Evolutionary conservation across 2,888 invertebrate genomes (phyloP).

Genomic region (Machimus rusticus): DNA sequence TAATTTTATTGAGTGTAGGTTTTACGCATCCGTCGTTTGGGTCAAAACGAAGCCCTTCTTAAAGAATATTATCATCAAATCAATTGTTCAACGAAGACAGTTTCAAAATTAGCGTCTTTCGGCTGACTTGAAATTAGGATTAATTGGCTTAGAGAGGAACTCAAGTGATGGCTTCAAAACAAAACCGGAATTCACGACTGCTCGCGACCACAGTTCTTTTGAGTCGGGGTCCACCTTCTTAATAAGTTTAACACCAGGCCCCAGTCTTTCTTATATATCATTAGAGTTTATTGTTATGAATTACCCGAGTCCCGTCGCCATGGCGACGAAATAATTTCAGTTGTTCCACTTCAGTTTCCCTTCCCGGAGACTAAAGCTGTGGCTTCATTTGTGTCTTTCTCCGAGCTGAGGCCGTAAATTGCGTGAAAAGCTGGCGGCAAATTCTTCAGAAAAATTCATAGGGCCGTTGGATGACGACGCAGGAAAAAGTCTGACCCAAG

Average conservation of each 20-base stretch:
- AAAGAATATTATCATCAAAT: background rate
- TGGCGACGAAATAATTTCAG: background rate
- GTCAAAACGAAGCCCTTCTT: background rate
- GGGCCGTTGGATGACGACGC: constrained; percentile 7
- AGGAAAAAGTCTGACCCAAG: background rate
- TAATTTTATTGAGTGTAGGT: no score
- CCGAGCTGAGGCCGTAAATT: background rate
- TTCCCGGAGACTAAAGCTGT: background rate
- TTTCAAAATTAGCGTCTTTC: background rate
- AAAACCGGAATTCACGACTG: background rate
- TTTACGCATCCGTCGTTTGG: no score
- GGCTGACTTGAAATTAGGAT: background rate
- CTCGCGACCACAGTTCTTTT: background rate
- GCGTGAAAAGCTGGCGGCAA: constrained; percentile 22
- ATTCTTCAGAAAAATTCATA: constrained; percentile 8
- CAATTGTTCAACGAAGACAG: background rate
- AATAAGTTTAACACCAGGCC: background rate
- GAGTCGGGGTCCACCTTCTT: background rate
- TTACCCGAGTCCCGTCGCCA: background rate
- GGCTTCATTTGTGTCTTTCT: background rate
- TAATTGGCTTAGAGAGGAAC: background rate
- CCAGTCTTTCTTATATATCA: background rate
- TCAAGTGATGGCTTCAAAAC: background rate
- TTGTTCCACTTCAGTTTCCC: background rate
- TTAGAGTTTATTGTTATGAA: background rate